A percentile compares a stretch with the other conserved stretches of the same genome.
phyloP scores from a whole-genome alignment of 2,113 vertebrate genomes.

The Pungitius pungitius region DNA sequence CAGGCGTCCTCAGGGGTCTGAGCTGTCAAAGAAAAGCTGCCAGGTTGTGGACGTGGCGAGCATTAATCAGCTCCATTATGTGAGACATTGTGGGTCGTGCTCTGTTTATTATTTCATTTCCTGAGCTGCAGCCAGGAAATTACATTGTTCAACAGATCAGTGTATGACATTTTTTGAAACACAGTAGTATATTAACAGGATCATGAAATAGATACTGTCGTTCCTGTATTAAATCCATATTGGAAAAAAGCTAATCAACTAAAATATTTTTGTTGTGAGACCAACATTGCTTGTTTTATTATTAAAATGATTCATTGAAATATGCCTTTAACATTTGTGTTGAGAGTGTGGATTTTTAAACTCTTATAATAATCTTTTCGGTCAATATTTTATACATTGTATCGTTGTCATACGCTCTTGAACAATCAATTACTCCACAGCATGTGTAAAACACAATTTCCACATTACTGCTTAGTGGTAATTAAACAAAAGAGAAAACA shows the following conservation, averaged over 20 bases:
- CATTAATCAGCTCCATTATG: background rate
- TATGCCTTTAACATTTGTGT: background rate
- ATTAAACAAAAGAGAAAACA: slow-evolving; percentile 15
- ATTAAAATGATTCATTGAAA: background rate
- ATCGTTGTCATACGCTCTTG: background rate
- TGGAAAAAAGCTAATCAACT: background rate
- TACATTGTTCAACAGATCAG: background rate
- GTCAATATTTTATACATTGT: background rate
- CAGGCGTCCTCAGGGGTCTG: slow-evolving; percentile 13
- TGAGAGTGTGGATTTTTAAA: background rate
- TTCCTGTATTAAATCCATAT: background rate
- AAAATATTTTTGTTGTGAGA: background rate
- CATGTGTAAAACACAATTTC: background rate
- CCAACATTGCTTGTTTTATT: background rate
- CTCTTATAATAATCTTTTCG: background rate
- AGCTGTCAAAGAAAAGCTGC: background rate
- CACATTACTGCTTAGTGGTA: background rate
- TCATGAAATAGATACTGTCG: background rate
- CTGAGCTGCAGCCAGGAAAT: slow-evolving; percentile 19
- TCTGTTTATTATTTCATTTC: background rate
- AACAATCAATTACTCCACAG: background rate
- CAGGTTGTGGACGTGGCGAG: background rate
- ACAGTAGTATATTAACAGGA: slow-evolving; percentile 11
- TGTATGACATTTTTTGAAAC: slow-evolving; percentile 2
- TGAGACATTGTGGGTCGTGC: background rate